phyloP scores from a whole-genome alignment of 2,888 invertebrate species.

The Epistrophella euchroma region DNA sequence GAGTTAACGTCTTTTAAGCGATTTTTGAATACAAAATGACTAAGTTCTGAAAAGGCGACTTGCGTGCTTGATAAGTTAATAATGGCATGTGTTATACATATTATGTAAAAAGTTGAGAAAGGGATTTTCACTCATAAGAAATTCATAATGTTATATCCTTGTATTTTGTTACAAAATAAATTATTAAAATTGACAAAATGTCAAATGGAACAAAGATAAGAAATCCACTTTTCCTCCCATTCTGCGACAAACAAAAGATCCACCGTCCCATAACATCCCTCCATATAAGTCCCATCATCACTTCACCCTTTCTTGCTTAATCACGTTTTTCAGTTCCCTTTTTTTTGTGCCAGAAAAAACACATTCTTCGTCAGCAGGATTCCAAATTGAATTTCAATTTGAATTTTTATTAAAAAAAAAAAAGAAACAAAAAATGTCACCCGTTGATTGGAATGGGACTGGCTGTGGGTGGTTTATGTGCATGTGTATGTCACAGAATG shows the following conservation, averaged over 20 bases:
- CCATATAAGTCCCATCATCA: conserved; percentile 5
- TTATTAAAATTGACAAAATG: conserved; percentile 52
- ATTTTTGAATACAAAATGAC: neutral
- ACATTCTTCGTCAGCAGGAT: conserved; percentile 61
- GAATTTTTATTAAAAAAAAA: conserved; percentile 54
- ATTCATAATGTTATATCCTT: neutral
- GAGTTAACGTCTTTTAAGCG: conserved; percentile 18
- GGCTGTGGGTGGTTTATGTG: neutral
- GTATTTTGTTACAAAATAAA: neutral
- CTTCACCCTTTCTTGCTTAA: conserved; percentile 51
- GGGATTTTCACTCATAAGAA: neutral
- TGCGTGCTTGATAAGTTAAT: conserved; percentile 31
- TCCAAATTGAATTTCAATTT: conserved; percentile 68
- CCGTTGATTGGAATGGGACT: conserved; percentile 51
- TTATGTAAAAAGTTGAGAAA: neutral
- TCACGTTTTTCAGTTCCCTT: conserved; percentile 49
- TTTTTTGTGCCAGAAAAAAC: conserved; percentile 29
- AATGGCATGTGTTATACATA: neutral
- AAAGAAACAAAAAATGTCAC: conserved; percentile 28
- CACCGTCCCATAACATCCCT: neutral
- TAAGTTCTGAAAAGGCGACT: neutral
- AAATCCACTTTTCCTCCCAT: neutral
- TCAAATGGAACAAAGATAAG: conserved; percentile 16
- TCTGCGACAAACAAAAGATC: conserved; percentile 38
- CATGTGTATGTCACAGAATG: conserved; percentile 2